Conservation (phyloP, 2,113 vertebrate genomes). For the Menidia beryllina region DNA sequence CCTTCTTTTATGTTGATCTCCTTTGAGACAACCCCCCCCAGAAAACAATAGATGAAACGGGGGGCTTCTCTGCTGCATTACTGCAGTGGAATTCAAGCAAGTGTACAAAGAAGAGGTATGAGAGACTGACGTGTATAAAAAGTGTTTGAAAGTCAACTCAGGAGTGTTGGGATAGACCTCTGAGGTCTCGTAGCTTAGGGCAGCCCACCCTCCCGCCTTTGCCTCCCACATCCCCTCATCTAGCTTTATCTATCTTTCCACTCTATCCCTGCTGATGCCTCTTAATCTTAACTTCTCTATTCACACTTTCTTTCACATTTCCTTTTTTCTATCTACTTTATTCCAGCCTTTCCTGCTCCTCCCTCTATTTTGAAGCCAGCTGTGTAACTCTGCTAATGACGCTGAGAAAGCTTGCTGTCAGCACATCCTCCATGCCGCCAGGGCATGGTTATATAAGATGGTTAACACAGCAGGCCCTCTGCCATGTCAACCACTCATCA, state of each 20-base stretch:
- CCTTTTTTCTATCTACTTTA: constrained; percentile 36
- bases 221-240: constrained; percentile 14
- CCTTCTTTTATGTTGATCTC: constrained; percentile 43
- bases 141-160: constrained; percentile 32
- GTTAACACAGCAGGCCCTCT: constrained; percentile 76
- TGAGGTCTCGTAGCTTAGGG: constrained; percentile 36
- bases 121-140: constrained; percentile 6
- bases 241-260: constrained; percentile 11
- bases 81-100: constrained; percentile 52
- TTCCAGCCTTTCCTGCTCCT: constrained; percentile 27
- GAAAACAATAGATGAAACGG: constrained; percentile 21
- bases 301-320: constrained; percentile 42
- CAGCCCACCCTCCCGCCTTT: constrained; percentile 1
- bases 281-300: constrained; percentile 38
- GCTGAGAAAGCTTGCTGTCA: constrained; percentile 78
- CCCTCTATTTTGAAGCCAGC: constrained; percentile 67
- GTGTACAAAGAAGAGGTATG: constrained; percentile 16
- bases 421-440: constrained; percentile 71
- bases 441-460: constrained; percentile 79
- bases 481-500: constrained; percentile 73
- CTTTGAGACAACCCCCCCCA: constrained; percentile 38
- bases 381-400: constrained; percentile 78
- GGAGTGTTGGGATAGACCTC: constrained; percentile 48
- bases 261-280: constrained; percentile 16
- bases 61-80: constrained; percentile 47